Evolutionary conservation across 2,113 vertebrate genomes (phyloP).

Genomic region (Paedocypris sp.): DNA sequence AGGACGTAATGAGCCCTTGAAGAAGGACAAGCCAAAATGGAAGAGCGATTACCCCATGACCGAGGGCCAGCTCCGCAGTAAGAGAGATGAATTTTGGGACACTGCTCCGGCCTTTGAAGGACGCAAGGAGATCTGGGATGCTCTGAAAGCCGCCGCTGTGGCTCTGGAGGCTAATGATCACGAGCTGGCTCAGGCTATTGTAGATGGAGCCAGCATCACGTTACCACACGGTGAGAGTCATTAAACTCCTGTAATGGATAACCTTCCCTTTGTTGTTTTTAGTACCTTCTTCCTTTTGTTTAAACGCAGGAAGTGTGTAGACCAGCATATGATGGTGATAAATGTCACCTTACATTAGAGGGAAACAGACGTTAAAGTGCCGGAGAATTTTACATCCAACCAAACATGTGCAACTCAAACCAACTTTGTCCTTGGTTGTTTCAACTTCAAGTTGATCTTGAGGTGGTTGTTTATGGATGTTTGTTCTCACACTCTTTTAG

Average conservation of each 20-base stretch:
- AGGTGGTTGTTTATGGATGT: neutral
- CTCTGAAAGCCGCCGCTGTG: slow-evolving; percentile 85
- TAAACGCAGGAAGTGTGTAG: no score
- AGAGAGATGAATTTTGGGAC: slow-evolving; percentile 98
- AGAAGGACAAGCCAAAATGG: slow-evolving; percentile 93
- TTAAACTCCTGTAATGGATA: no score
- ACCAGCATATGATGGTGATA: neutral
- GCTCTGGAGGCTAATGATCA: slow-evolving; percentile 88
- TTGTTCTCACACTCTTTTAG: slow-evolving; percentile 44
- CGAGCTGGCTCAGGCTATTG: slow-evolving; percentile 89
- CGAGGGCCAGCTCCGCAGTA: slow-evolving; percentile 90
- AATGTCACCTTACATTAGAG: neutral
- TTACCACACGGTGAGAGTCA: slow-evolving; percentile 80
- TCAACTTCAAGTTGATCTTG: no score
- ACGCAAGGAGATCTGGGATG: slow-evolving; percentile 98
- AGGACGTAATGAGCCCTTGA: slow-evolving; percentile 90
- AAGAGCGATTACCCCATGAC: slow-evolving; percentile 99
- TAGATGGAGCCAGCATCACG: slow-evolving; percentile 95
- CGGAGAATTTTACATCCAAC: no score
- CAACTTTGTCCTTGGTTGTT: no score
- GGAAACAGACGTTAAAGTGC: no score
- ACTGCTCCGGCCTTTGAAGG: slow-evolving; percentile 94
- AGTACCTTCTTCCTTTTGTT: neutral
- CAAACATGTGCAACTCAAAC: no score
- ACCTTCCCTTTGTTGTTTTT: neutral